Evolutionary conservation across 2,797 vertebrate species (phyloP), one percentile per base, ranked within the genome.

Genomic region (Premnoplex brunnescens): DNA sequence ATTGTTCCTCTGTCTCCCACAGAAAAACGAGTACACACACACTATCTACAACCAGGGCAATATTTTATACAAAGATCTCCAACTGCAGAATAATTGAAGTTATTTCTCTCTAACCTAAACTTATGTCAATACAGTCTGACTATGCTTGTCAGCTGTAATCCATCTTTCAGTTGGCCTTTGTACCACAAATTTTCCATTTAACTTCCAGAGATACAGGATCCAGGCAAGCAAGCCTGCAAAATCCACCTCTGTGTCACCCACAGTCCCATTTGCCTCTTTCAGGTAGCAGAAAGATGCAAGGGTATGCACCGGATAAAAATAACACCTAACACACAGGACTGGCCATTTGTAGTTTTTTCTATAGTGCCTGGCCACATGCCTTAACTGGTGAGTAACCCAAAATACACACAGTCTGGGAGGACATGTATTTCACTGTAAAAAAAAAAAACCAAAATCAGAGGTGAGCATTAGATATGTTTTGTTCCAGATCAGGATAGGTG

Each of bases 101-200:
- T 95, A 85, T 89, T 96, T 91, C 89, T 96, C 95, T 58, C 88
- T 90, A 96, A 87, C 91, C 89, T 88, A 96, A 92, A 95, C 94
- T 96, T 96, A 79, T 95, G 96, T 96, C 96, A 96, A 93, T 95
- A 96, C 60, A 89, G 83, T 23, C 92, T 84, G 92, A 91, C 89
- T 91, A 62, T 3, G 28, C 79, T 85, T 96, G 95, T 96, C 95
- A 96, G 96, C 88, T 88, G 77, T 26, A 97, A 96, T 96, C 94
- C 94, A 93, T 96, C 96, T 96, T 93, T 79, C 43, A 36, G 52
- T 39, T 44, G 85, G 91, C 94, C 88, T 96, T 95, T 95, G 89
- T 79, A 79, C 88, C 49, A 64, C 2, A 0, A 22, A 82, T 88
- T 96, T 95, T 82, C 88, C 83, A 77, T 79, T 86, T 73, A 46